A percentile compares a stretch with the other conserved stretches of the same genome.
These are phyloP conservation scores for Zaprionus vittiger DNA, from an alignment of 1,140 invertebrate species.

Conservation along the genomic window DNA sequence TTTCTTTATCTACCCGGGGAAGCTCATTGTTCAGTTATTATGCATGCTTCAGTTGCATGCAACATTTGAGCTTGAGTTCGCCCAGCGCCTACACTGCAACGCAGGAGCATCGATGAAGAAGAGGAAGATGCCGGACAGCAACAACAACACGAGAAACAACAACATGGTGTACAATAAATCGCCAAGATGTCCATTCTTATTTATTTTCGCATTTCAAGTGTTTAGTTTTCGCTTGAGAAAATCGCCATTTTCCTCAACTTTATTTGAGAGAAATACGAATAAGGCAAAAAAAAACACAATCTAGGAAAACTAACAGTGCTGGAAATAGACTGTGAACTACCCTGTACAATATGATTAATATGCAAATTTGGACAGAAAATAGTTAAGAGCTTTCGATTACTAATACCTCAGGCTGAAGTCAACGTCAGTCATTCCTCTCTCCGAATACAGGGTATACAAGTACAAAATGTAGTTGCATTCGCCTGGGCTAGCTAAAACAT, in stretches of 20 bases:
- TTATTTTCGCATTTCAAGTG: conserved; percentile 80
- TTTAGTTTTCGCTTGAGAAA: conserved; percentile 82
- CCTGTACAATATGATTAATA: not conserved
- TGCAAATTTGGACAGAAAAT: not conserved
- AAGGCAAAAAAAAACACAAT: conserved; percentile 1
- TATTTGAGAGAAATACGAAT: conserved; percentile 45
- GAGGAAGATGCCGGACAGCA: not conserved
- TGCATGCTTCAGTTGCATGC: conserved; percentile 72
- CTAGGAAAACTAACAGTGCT: not conserved
- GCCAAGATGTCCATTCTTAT: conserved; percentile 80
- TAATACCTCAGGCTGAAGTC: not conserved
- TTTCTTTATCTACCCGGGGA: conserved; percentile 16
- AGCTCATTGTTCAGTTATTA: conserved; percentile 67
- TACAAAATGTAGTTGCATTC: conserved; percentile 54
- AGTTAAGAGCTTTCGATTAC: not conserved
- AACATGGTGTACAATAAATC: conserved; percentile 66
- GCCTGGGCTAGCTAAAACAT: conserved; percentile 44
- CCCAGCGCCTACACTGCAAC: conserved; percentile 14
- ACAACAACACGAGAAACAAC: conserved; percentile 16
- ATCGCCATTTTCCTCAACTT: conserved; percentile 81
- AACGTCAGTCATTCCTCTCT: not conserved
- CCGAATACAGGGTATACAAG: not conserved
- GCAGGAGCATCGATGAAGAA: not conserved
- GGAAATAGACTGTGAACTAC: not conserved
- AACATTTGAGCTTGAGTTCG: conserved; percentile 63